Evolutionary conservation across 2,888 invertebrate genomes (phyloP).

Genomic region (Achlya flavicornis): DNA sequence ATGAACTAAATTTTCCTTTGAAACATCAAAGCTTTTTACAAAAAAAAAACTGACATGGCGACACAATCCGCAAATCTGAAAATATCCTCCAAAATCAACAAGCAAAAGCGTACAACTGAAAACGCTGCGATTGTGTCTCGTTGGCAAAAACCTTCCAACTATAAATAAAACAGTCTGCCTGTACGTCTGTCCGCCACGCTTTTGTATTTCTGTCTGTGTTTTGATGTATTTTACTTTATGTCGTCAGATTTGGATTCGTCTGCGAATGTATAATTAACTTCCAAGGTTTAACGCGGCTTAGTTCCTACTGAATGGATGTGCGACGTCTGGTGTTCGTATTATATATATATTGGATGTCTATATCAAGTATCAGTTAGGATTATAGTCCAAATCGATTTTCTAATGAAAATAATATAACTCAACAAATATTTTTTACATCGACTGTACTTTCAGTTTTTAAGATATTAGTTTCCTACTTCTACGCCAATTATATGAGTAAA

Average conservation of each 20-base stretch:
- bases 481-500: too few species aligned
- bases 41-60: conserved; percentile 10
- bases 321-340: background rate
- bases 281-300: conserved; percentile 49
- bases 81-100: conserved; percentile 17
- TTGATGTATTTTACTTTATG: conserved; percentile 68
- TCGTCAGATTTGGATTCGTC: conserved; percentile 59
- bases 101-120: conserved; percentile 30
- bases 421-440: too few species aligned
- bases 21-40: background rate
- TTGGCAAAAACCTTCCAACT: conserved; percentile 47
- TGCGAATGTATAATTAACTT: conserved; percentile 58
- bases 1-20: background rate
- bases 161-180: conserved; percentile 61
- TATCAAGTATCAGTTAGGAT: too few species aligned
- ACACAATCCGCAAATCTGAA: conserved; percentile 17
- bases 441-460: too few species aligned
- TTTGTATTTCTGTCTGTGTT: conserved; percentile 69
- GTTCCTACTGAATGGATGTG: conserved; percentile 1
- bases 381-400: too few species aligned
- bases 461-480: too few species aligned
- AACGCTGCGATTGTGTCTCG: conserved; percentile 24
- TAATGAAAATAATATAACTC: too few species aligned
- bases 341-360: too few species aligned
- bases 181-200: conserved; percentile 60